phyloP scores from a whole-genome alignment of 2,888 invertebrate species.

The Sinotaia quadrata region DNA sequence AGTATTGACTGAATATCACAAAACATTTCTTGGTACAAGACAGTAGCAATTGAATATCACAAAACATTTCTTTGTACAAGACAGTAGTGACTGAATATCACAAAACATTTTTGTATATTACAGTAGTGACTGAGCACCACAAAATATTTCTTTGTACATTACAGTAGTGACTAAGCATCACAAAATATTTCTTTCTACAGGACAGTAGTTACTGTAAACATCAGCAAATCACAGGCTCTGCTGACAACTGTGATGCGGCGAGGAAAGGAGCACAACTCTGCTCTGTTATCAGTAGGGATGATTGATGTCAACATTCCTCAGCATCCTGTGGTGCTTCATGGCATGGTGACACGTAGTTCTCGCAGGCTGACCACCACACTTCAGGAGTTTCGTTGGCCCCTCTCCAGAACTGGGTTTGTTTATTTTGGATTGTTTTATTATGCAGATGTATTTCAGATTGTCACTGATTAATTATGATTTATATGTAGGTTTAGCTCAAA shows the following conservation, averaged over 20 bases:
- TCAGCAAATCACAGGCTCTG: constrained; percentile 92
- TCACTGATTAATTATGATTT: no score
- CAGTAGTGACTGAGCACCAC: neutral
- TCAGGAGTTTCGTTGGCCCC: constrained; percentile 77
- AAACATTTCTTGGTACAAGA: no score
- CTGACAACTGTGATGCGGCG: constrained; percentile 87
- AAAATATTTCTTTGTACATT: no score
- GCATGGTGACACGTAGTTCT: constrained; percentile 93
- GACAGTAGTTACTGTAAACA: constrained; percentile 93
- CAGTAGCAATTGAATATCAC: no score
- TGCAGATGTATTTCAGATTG: no score
- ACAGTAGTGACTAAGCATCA: no score
- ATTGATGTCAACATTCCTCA: constrained; percentile 97
- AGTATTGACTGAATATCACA: no score
- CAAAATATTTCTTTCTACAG: constrained; percentile 74
- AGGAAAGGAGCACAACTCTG: constrained; percentile 83
- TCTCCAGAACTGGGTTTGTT: constrained; percentile 55
- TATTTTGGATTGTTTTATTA: no score
- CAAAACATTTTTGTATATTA: neutral
- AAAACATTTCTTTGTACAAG: no score
- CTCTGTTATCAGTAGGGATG: constrained; percentile 88
- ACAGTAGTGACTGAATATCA: neutral
- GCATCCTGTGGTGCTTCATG: constrained; percentile 97
- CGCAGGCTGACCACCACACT: constrained; percentile 93
- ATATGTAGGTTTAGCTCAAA: no score